phyloP scores from a whole-genome alignment of 1,140 invertebrate species.

The Meteorus sp. region DNA sequence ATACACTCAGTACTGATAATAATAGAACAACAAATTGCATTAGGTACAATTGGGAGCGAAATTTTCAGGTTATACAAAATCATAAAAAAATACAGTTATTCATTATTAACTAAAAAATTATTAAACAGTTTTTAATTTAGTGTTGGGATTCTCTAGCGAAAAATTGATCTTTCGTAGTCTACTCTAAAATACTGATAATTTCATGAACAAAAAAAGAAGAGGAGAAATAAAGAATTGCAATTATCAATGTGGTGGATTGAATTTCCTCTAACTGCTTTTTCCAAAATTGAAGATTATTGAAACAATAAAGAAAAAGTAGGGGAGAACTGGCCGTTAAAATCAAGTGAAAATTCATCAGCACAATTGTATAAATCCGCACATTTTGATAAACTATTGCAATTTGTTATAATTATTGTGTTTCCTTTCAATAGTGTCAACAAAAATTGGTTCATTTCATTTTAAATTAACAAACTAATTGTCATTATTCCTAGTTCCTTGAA shows the following conservation, averaged over 20 bases:
- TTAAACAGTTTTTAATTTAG: too few relatives aligned
- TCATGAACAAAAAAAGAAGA: too few relatives aligned
- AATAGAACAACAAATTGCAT: slow-evolving; percentile 22
- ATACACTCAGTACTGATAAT: slow-evolving; percentile 25
- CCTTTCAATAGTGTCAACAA: too few relatives aligned
- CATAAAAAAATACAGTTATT: neutral
- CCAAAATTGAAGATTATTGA: too few relatives aligned
- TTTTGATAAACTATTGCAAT: slow-evolving; percentile 8
- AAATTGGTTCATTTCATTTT: too few relatives aligned
- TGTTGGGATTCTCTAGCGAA: too few relatives aligned
- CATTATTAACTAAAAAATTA: neutral
- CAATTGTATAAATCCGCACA: too few relatives aligned
- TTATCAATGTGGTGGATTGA: neutral
- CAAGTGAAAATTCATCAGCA: too few relatives aligned
- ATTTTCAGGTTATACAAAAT: slow-evolving; percentile 10
- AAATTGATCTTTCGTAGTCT: slow-evolving; percentile 1
- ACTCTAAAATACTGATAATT: slow-evolving; percentile 22
- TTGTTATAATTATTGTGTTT: slow-evolving; percentile 2
- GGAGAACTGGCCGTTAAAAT: too few relatives aligned
- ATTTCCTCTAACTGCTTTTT: too few relatives aligned
- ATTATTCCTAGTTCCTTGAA: slow-evolving; percentile 34
- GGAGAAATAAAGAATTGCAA: slow-evolving; percentile 16
- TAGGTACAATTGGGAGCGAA: slow-evolving; percentile 12
- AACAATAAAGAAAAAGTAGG: too few relatives aligned
- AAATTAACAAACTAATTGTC: neutral